Evolutionary conservation across 2,797 vertebrate species (phyloP).

Genomic region (Strix occidentalis): DNA sequence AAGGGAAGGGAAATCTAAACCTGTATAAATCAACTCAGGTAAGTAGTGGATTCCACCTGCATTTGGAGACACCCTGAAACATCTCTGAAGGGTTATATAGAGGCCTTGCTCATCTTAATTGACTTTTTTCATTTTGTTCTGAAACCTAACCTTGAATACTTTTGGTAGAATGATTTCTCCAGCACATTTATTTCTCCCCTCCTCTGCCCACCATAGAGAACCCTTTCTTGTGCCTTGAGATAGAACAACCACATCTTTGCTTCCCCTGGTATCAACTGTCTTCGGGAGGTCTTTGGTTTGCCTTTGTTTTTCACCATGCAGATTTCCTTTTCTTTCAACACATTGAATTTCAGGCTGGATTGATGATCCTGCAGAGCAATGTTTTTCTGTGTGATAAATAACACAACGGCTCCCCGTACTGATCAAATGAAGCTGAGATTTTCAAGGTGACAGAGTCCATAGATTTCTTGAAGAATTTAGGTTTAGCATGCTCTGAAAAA

Average conservation of each 20-base stretch:
- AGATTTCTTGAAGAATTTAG: neutral
- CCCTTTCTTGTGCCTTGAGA: neutral
- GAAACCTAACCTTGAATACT: neutral
- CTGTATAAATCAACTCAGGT: neutral
- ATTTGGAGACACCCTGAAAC: neutral
- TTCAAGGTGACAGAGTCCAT: neutral
- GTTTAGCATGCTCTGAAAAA: neutral
- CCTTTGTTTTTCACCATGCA: neutral
- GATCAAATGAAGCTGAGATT: neutral
- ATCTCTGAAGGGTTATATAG: neutral
- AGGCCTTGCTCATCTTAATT: neutral
- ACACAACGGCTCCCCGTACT: neutral
- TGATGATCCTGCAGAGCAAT: neutral
- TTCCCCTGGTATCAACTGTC: neutral
- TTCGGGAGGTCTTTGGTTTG: neutral
- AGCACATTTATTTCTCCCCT: neutral
- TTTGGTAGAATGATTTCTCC: neutral
- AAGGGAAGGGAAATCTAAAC: neutral
- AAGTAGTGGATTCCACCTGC: neutral
- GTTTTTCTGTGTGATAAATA: neutral
- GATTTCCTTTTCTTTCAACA: constrained; percentile 17
- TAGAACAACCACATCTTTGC: neutral
- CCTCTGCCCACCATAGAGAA: neutral
- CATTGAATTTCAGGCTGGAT: neutral
- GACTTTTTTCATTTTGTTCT: neutral